phyloP scores from a whole-genome alignment of 2,888 invertebrate genomes.

The Automeris io region DNA sequence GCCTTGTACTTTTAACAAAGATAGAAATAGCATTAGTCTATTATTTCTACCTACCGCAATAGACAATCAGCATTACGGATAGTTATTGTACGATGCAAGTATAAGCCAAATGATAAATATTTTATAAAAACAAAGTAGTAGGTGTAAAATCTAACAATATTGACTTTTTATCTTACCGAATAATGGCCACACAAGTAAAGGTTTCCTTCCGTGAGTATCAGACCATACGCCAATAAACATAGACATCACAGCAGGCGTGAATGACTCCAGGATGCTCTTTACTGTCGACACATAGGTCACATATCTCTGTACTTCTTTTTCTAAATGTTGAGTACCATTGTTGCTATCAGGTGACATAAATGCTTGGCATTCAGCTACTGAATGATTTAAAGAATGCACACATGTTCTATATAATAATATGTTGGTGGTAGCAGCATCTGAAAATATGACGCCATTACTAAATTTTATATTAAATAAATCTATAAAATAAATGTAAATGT shows the following conservation, averaged over 20 bases:
- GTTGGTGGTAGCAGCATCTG: conserved; percentile 80
- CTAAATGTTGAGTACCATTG: conserved; percentile 66
- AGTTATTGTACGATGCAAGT: too few relatives aligned
- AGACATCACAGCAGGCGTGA: conserved; percentile 81
- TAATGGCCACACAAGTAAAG: conserved; percentile 80
- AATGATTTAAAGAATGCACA: conserved; percentile 73
- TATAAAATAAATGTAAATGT: too few relatives aligned
- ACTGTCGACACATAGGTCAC: conserved; percentile 80
- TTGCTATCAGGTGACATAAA: conserved; percentile 66
- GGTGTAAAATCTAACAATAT: too few relatives aligned
- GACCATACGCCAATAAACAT: conserved; percentile 90
- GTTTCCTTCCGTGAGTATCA: conserved; percentile 85
- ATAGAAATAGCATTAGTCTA: too few relatives aligned
- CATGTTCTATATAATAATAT: conserved; percentile 84
- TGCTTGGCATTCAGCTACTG: conserved; percentile 77
- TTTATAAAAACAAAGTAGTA: too few relatives aligned
- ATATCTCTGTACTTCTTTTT: conserved; percentile 79
- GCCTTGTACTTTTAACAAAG: too few relatives aligned
- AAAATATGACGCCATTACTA: conserved; percentile 24
- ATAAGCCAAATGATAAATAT: too few relatives aligned
- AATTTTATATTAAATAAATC: too few relatives aligned
- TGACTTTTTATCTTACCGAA: conserved; percentile 68
- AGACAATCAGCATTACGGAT: too few relatives aligned
- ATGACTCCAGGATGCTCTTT: conserved; percentile 78
- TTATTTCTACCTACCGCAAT: too few relatives aligned